phyloP scores from a whole-genome alignment of 30 jellyfish, hydroid and myxozoan genomes.

The Aurelia coerulea region DNA sequence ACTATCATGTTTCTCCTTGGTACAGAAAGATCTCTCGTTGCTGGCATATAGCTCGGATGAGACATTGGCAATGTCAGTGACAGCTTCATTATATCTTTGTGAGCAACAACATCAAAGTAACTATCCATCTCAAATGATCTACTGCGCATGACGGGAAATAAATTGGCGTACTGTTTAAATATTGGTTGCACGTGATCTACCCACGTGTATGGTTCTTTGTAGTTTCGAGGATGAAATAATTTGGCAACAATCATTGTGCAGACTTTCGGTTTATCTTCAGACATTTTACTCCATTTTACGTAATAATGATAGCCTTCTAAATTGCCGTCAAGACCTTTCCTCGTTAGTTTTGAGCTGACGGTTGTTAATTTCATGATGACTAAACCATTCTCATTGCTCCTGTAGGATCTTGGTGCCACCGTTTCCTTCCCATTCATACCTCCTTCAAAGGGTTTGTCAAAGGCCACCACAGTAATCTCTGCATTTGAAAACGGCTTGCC shows the following conservation, averaged over 20 bases:
- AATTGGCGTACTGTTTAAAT: conserved; percentile 45
- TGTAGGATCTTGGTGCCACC: not conserved
- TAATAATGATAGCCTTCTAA: conserved; percentile 38
- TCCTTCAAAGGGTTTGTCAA: not conserved
- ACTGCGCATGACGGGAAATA: conserved; percentile 58
- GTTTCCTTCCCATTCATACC: not conserved
- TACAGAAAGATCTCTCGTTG: conserved; percentile 50
- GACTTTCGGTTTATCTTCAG: not conserved
- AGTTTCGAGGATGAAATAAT: conserved; percentile 28
- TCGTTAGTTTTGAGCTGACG: conserved; percentile 10
- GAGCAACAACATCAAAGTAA: conserved; percentile 61
- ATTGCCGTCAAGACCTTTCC: conserved; percentile 54
- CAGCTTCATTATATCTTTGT: conserved; percentile 26
- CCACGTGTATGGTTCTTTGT: conserved; percentile 37
- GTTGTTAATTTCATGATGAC: conserved; percentile 28
- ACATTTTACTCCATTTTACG: conserved; percentile 27
- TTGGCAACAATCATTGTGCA: conserved; percentile 16
- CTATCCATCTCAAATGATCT: conserved; percentile 40
- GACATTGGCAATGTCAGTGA: conserved; percentile 51
- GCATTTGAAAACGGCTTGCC: conserved; percentile 40
- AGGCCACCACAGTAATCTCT: conserved; percentile 3
- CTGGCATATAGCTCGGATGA: conserved; percentile 66
- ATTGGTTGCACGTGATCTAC: conserved; percentile 46
- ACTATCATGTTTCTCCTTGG: conserved; percentile 34
- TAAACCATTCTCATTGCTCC: conserved; percentile 19